Conservation (phyloP, 2,888 invertebrate genomes). For the Abrostola triplasia region DNA sequence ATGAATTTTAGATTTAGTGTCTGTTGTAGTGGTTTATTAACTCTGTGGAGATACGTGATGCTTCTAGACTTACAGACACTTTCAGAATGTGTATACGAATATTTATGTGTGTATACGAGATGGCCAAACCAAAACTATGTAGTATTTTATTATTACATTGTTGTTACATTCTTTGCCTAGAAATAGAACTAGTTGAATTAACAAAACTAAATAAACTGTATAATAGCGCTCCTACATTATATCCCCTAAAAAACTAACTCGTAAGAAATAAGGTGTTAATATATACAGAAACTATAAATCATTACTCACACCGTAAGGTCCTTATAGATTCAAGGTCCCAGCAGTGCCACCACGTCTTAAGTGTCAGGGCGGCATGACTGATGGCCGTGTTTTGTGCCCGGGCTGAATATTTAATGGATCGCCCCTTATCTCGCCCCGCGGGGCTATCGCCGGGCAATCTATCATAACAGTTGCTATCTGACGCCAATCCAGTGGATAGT, state of each 20-base stretch:
- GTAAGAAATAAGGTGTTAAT: too few relatives aligned
- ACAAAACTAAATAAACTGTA: too few relatives aligned
- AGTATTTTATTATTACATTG: too few relatives aligned
- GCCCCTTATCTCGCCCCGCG: slow-evolving; percentile 26
- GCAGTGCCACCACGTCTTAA: slow-evolving; percentile 15
- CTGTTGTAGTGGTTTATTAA: slow-evolving; percentile 16
- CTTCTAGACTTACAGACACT: too few relatives aligned
- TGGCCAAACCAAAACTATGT: too few relatives aligned
- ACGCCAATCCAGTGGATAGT: slow-evolving; percentile 12
- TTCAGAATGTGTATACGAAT: too few relatives aligned
- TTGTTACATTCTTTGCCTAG: too few relatives aligned
- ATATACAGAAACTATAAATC: too few relatives aligned
- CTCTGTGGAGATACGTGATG: background rate
- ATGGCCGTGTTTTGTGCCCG: slow-evolving; percentile 36
- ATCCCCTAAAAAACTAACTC: too few relatives aligned
- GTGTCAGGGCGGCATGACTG: slow-evolving; percentile 40
- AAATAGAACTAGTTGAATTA: too few relatives aligned
- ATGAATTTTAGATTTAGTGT: slow-evolving; percentile 17
- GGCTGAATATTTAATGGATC: slow-evolving; percentile 48
- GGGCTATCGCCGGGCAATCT: slow-evolving; percentile 32
- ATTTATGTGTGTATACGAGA: too few relatives aligned
- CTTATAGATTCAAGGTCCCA: slow-evolving; percentile 12
- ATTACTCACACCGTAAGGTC: background rate
- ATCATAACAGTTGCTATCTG: slow-evolving; percentile 30
- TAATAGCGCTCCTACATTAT: too few relatives aligned